phyloP scores from a whole-genome alignment of 2,113 vertebrate species.

The Microcebus murinus region DNA sequence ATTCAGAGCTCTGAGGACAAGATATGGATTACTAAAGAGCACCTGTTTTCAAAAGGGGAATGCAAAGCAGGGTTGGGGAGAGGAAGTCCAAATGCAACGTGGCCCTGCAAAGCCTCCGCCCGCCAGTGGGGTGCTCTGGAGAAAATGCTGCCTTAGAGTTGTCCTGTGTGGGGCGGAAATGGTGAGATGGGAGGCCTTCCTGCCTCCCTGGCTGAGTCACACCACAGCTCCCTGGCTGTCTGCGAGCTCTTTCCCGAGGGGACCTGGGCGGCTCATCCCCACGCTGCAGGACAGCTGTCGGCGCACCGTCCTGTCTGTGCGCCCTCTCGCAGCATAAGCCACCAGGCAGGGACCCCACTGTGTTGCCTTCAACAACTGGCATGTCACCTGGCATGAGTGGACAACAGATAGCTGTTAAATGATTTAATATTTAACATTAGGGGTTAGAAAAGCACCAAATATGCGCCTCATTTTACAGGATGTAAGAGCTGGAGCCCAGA shows the following conservation, averaged over 20 bases:
- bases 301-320: fast-evolving
- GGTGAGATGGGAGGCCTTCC: background rate
- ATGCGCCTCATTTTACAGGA: background rate
- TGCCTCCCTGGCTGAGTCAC: background rate
- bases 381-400: background rate
- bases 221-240: background rate
- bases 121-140: fast-evolving
- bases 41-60: background rate
- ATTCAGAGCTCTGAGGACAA: background rate
- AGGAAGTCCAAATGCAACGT: background rate
- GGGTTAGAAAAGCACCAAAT: background rate
- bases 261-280: fast-evolving
- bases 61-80: background rate
- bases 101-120: background rate
- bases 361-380: background rate
- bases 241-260: background rate
- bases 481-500: background rate
- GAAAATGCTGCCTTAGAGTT: fast-evolving
- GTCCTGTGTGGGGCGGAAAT: background rate
- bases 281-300: fast-evolving
- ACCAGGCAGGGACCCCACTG: fast-evolving
- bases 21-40: fast-evolving
- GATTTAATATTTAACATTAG: background rate
- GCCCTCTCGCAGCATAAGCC: background rate
- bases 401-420: background rate